phyloP scores from a whole-genome alignment of 2,113 vertebrate genomes.

The Chloroceryle aenea region DNA sequence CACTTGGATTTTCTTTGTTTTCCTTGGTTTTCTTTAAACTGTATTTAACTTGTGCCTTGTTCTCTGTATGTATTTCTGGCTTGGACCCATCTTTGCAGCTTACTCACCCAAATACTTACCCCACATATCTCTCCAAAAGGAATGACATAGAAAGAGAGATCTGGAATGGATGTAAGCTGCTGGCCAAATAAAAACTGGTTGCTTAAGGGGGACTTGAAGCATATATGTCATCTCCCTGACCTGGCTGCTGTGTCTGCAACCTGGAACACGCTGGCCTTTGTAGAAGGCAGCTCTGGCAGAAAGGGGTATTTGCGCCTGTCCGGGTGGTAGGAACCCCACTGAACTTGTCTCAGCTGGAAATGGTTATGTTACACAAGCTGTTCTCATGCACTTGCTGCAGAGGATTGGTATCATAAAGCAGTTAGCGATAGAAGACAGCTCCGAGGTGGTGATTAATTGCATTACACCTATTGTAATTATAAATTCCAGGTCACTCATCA shows the following conservation, averaged over 20 bases:
- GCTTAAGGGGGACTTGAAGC: neutral
- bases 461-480: conserved; percentile 62
- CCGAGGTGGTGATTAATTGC: conserved; percentile 57
- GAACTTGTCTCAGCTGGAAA: conserved; percentile 38
- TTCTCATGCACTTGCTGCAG: conserved; percentile 48
- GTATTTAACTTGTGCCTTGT: neutral
- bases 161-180: neutral
- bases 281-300: conserved; percentile 2
- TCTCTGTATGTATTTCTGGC: neutral
- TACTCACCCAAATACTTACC: neutral
- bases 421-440: conserved; percentile 6
- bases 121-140: neutral
- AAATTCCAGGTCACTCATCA: conserved; percentile 71
- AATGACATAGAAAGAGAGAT: neutral
- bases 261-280: neutral
- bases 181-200: neutral
- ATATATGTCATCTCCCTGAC: fast-evolving
- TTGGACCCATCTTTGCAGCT: neutral
- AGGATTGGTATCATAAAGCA: neutral
- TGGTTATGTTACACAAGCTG: conserved; percentile 12
- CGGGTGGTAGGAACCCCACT: neutral
- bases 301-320: neutral
- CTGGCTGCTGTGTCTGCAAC: neutral
- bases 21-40: neutral
- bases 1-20: neutral